Base-by-base conservation (phyloP, 1,140 invertebrate genomes). In the Stegodyphus dumicola region DNA sequence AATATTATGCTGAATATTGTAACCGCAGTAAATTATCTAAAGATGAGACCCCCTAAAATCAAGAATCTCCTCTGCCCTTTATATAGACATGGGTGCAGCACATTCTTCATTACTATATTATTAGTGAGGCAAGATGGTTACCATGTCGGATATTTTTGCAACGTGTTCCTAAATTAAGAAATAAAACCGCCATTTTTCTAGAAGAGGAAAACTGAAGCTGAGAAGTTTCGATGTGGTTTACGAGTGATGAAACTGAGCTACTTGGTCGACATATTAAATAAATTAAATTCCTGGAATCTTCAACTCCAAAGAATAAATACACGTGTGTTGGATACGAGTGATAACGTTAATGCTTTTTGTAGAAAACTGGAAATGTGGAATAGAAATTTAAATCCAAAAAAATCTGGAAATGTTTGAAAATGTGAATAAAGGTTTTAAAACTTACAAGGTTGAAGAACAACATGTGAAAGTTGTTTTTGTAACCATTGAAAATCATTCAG, bases 21-120 rank as follows among this genome's bases (percentile, higher is more conserved):
- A 71, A 71, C 69, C 49, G 69, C 49, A 52, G 11, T 71, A 52
- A 71, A 71, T 71, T 71, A 71, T 71, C 6, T 71, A 71, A 71
- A 71, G 4, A 33, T 33, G 49, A 49, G 49, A 71, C 33, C 33
- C 33, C 33, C 7, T 71, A n/a, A 51, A 49, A 52, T 9, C 11
- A 49, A 51, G 49, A 71, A 13, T 11, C n/a, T 71, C 6, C 6
- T 48, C 69, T 51, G 69, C 33, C 6, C 15, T 71, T 71, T 33
- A 33, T 52, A 71, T 5, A 71, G 69, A 71, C 33, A 71, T 71
- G 69, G 9, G 69, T 71, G 6, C 69, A 71, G 66, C 5, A 71
- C 69, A 49, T 71, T 52, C 69, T 1, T 6, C 69, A 6, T 71
- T 71, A 49, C 49, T 17, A 18, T 9, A 0, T 67, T 67, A 67